Base-by-base conservation (phyloP, 2,113 vertebrate species). In the Hemiprocne comata region DNA sequence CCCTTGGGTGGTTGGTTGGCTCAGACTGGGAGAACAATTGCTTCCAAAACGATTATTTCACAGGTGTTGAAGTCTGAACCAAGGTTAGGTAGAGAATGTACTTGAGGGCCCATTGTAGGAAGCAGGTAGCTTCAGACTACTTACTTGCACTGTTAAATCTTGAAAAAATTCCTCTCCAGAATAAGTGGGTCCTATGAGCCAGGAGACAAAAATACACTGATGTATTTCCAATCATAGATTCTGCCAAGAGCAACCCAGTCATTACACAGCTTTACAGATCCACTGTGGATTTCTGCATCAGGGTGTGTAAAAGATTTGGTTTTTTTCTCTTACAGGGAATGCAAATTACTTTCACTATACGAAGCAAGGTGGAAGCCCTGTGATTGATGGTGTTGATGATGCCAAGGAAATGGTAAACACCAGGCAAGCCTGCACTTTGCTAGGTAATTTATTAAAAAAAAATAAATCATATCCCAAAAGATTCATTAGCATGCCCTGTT, bases 361-460 rank as follows among this genome's bases (percentile, higher is more conserved):
- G 0, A 99, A 98, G 58, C 99, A 99, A 97, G 99, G 99, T 61
- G 97, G 98, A 77, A 99, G 98, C 89, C 98, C 99, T 3, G 97
- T 99, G 74, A 99, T 99, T 48, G 98, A 98, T 13, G 99, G 99
- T 25, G 98, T 99, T 34, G 99, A 99, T 31, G 99, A 99, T 95
- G 98, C 98, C 4, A 99, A 99, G 95, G 99, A 99, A 94, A 98
- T 99, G 97, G 81, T 64, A 42, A 98, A 98, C 62, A 99, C 99
- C 40, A 98, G 99, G 61, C 97, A 99, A 48, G 99, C 99, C 87
- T 99, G 99, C 97, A 97, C 98, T 50, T 97, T 99, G 89, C 97
- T 99, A 81, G 99, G 99, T 99, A 98, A 98, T 91, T 94, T 53
- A 21, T 48, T 42, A 42, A 42, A 23, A 88, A 44, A 78, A 74